phyloP scores from a whole-genome alignment of 2,113 vertebrate species.

The Plectropomus leopardus region DNA sequence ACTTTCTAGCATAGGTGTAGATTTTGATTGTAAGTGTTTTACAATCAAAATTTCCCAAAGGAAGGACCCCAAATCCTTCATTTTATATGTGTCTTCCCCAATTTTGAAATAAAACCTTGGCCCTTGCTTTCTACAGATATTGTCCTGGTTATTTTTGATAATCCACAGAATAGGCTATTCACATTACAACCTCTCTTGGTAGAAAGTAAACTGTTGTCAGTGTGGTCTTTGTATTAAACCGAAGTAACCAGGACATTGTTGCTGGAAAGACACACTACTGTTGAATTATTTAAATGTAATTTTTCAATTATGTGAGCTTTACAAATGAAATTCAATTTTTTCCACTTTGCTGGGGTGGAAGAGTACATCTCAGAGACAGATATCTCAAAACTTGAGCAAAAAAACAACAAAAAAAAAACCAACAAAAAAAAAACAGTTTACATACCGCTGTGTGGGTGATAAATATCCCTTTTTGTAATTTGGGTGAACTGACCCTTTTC shows the following conservation, averaged over 20 bases:
- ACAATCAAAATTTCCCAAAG: too few species aligned
- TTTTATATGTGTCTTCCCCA: too few species aligned
- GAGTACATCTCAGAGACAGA: background rate
- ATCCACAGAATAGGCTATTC: constrained; percentile 10
- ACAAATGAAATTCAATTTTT: constrained; percentile 42
- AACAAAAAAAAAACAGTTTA: background rate
- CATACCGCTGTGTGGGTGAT: background rate
- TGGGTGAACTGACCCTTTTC: constrained; percentile 20
- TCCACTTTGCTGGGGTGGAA: background rate
- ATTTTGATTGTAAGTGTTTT: too few species aligned
- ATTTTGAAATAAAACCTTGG: too few species aligned
- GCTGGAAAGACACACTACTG: constrained; percentile 40
- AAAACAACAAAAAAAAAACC: too few species aligned
- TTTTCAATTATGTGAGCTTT: constrained; percentile 29
- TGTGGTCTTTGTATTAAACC: constrained; percentile 25
- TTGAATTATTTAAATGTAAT: constrained; percentile 63
- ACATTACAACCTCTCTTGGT: background rate
- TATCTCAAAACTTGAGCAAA: background rate
- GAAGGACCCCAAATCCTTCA: too few species aligned
- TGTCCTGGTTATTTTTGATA: background rate
- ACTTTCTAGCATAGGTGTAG: background rate
- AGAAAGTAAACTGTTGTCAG: constrained; percentile 5
- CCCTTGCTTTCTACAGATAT: too few species aligned
- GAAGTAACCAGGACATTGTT: constrained; percentile 50
- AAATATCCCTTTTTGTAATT: constrained; percentile 4